These are phyloP conservation scores for Sebastes minor DNA, from an alignment of 2,797 vertebrate species.

Conservation along the genomic window DNA sequence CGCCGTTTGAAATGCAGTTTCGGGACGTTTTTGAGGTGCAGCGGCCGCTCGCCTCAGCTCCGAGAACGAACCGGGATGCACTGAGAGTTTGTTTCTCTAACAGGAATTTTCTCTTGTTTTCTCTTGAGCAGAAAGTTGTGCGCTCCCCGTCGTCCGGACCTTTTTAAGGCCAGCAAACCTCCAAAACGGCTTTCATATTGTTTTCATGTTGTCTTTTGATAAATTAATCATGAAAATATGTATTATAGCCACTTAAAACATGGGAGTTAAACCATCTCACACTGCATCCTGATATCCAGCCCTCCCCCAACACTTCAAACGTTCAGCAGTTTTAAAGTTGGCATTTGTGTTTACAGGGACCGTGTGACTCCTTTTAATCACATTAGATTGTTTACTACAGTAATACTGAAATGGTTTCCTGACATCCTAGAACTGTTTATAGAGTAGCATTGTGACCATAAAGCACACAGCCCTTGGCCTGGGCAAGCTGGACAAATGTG, in stretches of 20 bases:
- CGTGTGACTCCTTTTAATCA: constrained; percentile 22
- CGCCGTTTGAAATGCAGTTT: too few relatives aligned
- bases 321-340: not conserved
- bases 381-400: constrained; percentile 2
- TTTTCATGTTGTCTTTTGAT: not conserved
- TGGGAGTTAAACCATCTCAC: not conserved
- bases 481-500: not conserved
- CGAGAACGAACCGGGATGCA: too few relatives aligned
- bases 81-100: too few relatives aligned
- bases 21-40: too few relatives aligned
- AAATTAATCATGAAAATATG: not conserved
- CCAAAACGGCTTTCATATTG: not conserved
- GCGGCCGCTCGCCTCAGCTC: too few relatives aligned
- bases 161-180: too few relatives aligned
- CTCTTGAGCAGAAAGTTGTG: not conserved
- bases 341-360: constrained; percentile 5
- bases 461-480: not conserved
- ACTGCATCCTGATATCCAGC: not conserved
- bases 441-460: not conserved
- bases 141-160: too few relatives aligned
- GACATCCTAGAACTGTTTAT: not conserved
- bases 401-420: not conserved
- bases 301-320: not conserved
- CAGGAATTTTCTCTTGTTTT: too few relatives aligned
- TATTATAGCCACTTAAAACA: not conserved